Evolutionary conservation across 2,888 invertebrate species (phyloP), one percentile per base, ranked within the genome.

Genomic region (Caenorhabditis japonica): DNA sequence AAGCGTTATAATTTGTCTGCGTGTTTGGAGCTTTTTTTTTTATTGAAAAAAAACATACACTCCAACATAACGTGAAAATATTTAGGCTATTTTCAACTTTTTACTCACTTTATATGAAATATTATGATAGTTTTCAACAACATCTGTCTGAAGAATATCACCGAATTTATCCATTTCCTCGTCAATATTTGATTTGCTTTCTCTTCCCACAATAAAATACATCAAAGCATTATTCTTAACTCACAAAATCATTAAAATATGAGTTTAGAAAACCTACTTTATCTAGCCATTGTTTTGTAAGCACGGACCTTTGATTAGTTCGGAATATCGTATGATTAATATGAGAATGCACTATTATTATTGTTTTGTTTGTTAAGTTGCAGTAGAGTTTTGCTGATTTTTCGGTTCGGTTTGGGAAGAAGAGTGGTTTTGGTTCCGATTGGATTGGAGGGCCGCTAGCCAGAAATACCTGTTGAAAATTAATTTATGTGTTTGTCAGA

Each of bases 91-190:
- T n/a, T n/a, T n/a, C n/a, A n/a, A n/a, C n/a, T n/a, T 23, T 25
- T 10, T 13, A 30, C 12, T 12, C 15, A 75, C 77, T 51, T 81
- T 81, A 23, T 80, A 75, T 27, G 76, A 73, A 3, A 81, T 78
- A 44, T 72, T 78, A 27, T 81, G 79, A 59, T 81, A 81, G 21
- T 60, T 30, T 21, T 81, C 81, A 12, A 21, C 55, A 3, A 72
- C 39, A 62, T 77, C 62, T 2, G 43, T 36, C 59, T 76, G 72
- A 3, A 73, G 25, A 10, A 73, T 36, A 59, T 76, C 76, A 0
- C 34, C 30, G 38, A 46, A 34, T 10, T 33, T 38, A 2, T 58
- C 41, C 15, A 49, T 41, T 15, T 71, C 76, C 4, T 52, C 36
- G 3, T 52, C 27, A 12, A 68, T 68, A 17, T 68, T 21, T 5